These are phyloP conservation scores for Heterodera schachtii DNA, from an alignment of 1,140 invertebrate genomes.

Conservation along the genomic window DNA sequence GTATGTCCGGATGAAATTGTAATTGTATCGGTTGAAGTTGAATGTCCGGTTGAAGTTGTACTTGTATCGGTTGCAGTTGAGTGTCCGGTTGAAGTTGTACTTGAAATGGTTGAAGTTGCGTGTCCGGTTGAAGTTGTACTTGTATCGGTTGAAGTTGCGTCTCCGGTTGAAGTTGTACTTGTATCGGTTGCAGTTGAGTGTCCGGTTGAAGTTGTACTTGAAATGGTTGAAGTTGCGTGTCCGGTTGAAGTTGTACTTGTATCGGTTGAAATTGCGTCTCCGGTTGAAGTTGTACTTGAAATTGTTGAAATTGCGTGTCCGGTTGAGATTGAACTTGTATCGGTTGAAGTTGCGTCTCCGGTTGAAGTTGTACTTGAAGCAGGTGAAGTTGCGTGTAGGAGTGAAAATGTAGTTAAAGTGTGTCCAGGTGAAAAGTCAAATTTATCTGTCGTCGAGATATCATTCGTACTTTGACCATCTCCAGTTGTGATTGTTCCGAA, in stretches of 20 bases:
- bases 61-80: background rate
- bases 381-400: too few species aligned
- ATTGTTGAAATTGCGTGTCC: background rate
- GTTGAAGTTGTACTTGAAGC: too few species aligned
- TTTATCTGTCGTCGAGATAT: too few species aligned
- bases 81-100: slow-evolving; percentile 7
- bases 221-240: too few species aligned
- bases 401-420: too few species aligned
- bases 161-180: slow-evolving; percentile 17
- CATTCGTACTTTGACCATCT: too few species aligned
- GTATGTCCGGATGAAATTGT: too few species aligned
- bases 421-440: too few species aligned
- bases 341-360: background rate
- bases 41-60: background rate
- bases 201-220: slow-evolving; percentile 25
- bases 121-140: background rate
- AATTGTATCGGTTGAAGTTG: background rate
- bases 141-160: background rate
- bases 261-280: background rate
- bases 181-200: too few species aligned
- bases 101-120: too few species aligned
- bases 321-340: background rate
- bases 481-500: too few species aligned
- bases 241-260: background rate
- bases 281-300: too few species aligned